These are phyloP conservation scores for Heptranchias perlo DNA, from an alignment of 2,113 vertebrate genomes.

Conservation along the genomic window DNA sequence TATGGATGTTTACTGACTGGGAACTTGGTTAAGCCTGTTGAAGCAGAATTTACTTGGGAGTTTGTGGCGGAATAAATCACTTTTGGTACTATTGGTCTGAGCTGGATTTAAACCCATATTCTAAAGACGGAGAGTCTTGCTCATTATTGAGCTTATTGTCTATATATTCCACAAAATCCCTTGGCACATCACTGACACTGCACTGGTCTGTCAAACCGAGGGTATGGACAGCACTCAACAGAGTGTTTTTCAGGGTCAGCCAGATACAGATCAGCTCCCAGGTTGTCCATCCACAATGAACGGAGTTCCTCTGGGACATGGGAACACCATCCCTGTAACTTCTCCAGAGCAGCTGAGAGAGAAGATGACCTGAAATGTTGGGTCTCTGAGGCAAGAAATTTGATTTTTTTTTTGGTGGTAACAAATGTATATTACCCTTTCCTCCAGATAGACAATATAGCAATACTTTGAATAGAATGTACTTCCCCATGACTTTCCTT, in stretches of 20 bases:
- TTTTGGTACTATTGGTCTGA: background rate
- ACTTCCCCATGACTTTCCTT: background rate
- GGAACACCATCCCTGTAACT: background rate
- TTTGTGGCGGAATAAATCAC: background rate
- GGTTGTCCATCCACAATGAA: background rate
- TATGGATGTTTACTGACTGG: background rate
- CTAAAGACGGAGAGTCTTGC: background rate
- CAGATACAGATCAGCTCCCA: background rate
- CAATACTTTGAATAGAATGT: background rate
- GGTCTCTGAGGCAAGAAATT: background rate
- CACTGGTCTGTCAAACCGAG: background rate
- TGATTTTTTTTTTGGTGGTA: background rate
- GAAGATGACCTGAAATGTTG: background rate
- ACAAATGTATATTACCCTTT: background rate
- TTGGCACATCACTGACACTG: background rate
- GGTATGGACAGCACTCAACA: background rate
- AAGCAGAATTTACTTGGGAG: background rate
- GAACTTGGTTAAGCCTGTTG: background rate
- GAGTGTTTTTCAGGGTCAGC: background rate
- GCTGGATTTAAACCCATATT: background rate
- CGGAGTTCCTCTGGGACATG: background rate
- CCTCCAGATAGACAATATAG: background rate
- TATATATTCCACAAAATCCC: background rate
- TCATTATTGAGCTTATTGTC: background rate
- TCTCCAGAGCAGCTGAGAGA: background rate